Evolutionary conservation across 2,888 invertebrate species (phyloP), one percentile per base, ranked within the genome.

Genomic region (Chamaedrilus cognettii): DNA sequence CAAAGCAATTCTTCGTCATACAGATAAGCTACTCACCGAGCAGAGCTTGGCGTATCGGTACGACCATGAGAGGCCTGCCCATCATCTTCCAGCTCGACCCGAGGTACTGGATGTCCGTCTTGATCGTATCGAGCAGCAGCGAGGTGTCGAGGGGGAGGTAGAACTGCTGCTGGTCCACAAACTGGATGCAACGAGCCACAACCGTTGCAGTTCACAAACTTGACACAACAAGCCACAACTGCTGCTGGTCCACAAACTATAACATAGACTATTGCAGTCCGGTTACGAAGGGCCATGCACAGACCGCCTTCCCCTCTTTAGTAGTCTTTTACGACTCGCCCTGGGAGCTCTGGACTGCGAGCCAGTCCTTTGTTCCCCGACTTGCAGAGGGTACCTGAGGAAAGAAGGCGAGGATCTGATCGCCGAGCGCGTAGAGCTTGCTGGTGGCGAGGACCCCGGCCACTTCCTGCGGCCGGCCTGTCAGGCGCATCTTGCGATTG

Each of bases 161-260:
- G 90, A 97, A 98, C 85, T 95, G 91, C 83, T 91, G 91, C 88
- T 94, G 92, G 88, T 99, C 98, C 65, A 80, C 75, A 71, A 79
- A 78, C 81, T 82, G 76, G 56, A 70, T 60, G n/a, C 50, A 26
- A 23, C n/a, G n/a, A n/a, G n/a, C n/a, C n/a, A n/a, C n/a, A n/a
- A n/a, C n/a, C n/a, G n/a, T n/a, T n/a, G n/a, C n/a, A n/a, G n/a
- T n/a, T n/a, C n/a, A n/a, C n/a, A n/a, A n/a, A n/a, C n/a, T n/a
- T n/a, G n/a, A n/a, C n/a, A n/a, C n/a, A n/a, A n/a, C n/a, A n/a
- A 98, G 93, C 90, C 98, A 98, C 90, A 97, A 98, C 85, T 95
- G 91, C 83, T 91, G 91, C 88, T 94, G 92, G 88, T 99, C 98
- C 65, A 80, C 75, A 71, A 79, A 78, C 81, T 82, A 76, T 7